These are phyloP conservation scores for Lytechinus variegatus DNA, from an alignment of 35 echinoderm and acorn worm genomes.

Conservation along the genomic window DNA sequence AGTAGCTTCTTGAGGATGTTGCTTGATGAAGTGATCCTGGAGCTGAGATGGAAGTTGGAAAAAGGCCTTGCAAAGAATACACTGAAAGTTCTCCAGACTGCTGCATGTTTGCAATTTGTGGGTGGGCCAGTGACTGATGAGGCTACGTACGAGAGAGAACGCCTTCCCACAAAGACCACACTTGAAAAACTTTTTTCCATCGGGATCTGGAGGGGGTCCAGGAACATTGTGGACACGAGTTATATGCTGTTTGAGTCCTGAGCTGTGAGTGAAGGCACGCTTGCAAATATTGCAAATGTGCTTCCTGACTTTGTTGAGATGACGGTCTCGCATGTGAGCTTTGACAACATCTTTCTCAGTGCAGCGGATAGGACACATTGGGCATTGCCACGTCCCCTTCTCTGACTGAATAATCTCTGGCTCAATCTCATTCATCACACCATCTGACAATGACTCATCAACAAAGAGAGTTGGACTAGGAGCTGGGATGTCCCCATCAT, in stretches of 20 bases:
- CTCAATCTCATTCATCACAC: conserved; percentile 12
- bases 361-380: conserved; percentile 50
- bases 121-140: conserved; percentile 48
- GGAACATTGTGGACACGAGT: conserved; percentile 39
- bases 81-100: conserved; percentile 48
- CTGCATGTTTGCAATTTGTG: conserved; percentile 42
- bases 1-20: conserved; percentile 44
- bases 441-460: background rate
- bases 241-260: conserved; percentile 40
- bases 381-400: conserved; percentile 47
- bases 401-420: conserved; percentile 28
- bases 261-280: conserved; percentile 51
- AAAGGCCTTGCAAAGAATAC: conserved; percentile 44
- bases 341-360: conserved; percentile 26
- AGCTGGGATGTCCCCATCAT: background rate
- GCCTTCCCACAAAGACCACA: conserved; percentile 43
- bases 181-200: conserved; percentile 38
- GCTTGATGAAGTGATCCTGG: conserved; percentile 52
- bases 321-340: conserved; percentile 28
- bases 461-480: background rate
- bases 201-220: conserved; percentile 42
- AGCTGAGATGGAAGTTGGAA: conserved; percentile 46
- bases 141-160: conserved; percentile 41
- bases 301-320: conserved; percentile 39
- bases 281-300: conserved; percentile 30